phyloP scores from a whole-genome alignment of 2,797 vertebrate genomes.

The Silurus aristotelis region DNA sequence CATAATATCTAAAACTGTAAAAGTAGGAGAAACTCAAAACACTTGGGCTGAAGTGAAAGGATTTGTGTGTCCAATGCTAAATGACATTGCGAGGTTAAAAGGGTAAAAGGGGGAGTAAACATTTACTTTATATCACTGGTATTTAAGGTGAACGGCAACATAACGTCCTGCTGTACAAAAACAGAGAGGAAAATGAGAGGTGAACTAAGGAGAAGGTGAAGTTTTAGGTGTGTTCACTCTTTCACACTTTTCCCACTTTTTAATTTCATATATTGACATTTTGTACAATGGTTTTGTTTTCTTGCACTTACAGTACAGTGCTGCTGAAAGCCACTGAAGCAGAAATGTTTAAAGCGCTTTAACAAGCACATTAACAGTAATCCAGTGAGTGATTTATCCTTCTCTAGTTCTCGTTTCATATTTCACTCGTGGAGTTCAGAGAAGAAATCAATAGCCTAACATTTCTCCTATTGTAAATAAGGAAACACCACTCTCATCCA shows the following conservation, averaged over 20 bases:
- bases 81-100: neutral
- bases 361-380: slow-evolving; percentile 21
- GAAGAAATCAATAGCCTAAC: slow-evolving; percentile 36
- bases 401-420: slow-evolving; percentile 28
- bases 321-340: neutral
- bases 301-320: neutral
- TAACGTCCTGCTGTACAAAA: neutral
- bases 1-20: neutral
- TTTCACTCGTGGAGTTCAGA: slow-evolving; percentile 16
- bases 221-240: neutral
- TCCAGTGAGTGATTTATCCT: slow-evolving; percentile 26
- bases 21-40: neutral
- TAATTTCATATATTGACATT: neutral
- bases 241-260: neutral
- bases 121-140: neutral
- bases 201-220: neutral
- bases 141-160: neutral
- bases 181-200: neutral
- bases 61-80: neutral
- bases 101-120: neutral
- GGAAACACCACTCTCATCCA: neutral
- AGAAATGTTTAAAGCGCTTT: neutral
- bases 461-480: slow-evolving; percentile 10
- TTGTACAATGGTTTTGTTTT: neutral
- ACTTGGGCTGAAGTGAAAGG: neutral